Evolutionary conservation across 1,140 invertebrate genomes (phyloP).

Genomic region (Trichomalopsis sarcophagae): DNA sequence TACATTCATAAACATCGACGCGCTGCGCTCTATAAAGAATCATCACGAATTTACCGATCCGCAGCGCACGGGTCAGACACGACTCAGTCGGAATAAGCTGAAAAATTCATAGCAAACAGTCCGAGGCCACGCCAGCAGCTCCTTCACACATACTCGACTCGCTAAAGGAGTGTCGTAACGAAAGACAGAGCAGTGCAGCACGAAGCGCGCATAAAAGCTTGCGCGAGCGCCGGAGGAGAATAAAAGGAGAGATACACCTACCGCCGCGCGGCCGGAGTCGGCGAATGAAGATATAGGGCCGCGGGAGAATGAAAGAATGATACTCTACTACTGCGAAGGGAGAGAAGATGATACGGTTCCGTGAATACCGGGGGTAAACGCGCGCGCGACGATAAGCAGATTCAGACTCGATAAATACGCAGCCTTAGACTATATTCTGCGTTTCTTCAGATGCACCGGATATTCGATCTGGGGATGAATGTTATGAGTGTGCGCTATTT

Average conservation of each 20-base stretch:
- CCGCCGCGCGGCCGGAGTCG: not conserved
- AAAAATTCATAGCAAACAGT: not conserved
- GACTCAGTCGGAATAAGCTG: not conserved
- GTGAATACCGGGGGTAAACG: not conserved
- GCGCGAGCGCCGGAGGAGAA: not conserved
- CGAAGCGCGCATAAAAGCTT: slow-evolving; percentile 20
- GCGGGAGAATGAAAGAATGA: slow-evolving; percentile 25
- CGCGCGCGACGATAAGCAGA: not conserved
- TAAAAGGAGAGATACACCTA: not conserved
- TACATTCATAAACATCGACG: not conserved
- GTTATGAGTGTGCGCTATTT: not conserved
- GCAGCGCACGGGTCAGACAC: not conserved
- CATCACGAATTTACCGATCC: not conserved
- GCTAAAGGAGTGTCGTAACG: not conserved
- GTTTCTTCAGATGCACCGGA: not conserved
- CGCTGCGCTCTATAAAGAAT: no score
- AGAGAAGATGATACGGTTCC: not conserved
- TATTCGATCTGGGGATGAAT: not conserved
- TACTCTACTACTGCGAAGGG: not conserved
- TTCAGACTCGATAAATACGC: not conserved
- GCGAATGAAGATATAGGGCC: slow-evolving; percentile 18
- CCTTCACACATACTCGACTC: not conserved
- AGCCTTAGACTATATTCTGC: not conserved
- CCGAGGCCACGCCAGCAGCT: not conserved
- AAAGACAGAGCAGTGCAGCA: not conserved